Percentiles rank a stretch among this genome's conserved stretches.
These are phyloP conservation scores for Pentamera pediparva DNA, from an alignment of 53 echinoderm and acorn worm species.

Conservation along the genomic window DNA sequence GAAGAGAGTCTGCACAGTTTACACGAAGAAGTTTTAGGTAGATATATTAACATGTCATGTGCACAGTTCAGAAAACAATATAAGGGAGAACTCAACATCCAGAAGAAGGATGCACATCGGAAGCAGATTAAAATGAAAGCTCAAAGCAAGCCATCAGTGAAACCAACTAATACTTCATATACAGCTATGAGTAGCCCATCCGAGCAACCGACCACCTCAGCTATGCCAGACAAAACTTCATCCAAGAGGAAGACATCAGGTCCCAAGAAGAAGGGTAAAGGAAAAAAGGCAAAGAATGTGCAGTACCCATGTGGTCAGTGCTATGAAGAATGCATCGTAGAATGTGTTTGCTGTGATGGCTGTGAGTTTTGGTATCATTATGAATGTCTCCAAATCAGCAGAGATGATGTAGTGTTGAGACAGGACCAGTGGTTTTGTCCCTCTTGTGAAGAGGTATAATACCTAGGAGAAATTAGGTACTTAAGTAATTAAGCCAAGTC, in stretches of 20 bases:
- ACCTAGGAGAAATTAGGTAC: too few species aligned
- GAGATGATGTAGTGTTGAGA: too few species aligned
- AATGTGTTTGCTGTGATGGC: neutral
- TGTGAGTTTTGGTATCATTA: constrained; percentile 13
- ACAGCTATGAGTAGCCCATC: neutral
- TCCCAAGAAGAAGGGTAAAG: neutral
- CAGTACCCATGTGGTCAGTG: neutral
- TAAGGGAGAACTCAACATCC: neutral
- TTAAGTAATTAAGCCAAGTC: too few species aligned
- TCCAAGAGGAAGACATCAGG: neutral
- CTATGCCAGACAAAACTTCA: neutral
- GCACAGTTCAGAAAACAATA: neutral
- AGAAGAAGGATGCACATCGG: constrained; percentile 3
- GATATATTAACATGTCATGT: constrained; percentile 3
- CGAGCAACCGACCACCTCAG: neutral
- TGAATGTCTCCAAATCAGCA: too few species aligned
- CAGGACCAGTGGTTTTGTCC: too few species aligned
- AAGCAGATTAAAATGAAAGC: constrained; percentile 1
- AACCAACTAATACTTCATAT: neutral
- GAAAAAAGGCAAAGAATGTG: neutral
- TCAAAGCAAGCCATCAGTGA: neutral
- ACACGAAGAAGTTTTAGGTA: neutral
- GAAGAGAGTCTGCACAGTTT: neutral
- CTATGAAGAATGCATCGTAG: neutral
- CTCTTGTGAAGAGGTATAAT: too few species aligned